phyloP scores from a whole-genome alignment of 1,140 invertebrate genomes.

The Mycetomoellerius zeteki region DNA sequence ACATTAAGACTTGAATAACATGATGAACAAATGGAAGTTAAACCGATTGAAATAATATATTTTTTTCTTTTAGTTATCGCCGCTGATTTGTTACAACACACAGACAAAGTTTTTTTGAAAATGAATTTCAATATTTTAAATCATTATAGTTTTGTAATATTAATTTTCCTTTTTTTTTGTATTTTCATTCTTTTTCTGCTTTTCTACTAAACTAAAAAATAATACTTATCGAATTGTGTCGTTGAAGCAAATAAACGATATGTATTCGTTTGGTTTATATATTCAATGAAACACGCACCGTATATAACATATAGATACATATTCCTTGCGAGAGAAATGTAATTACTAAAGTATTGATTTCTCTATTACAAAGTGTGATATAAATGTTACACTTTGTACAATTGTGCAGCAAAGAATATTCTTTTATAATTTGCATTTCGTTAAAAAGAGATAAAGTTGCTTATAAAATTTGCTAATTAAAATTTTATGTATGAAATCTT shows the following conservation, averaged over 20 bases:
- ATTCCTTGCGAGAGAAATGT: background rate
- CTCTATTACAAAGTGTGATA: background rate
- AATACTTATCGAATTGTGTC: too few species aligned
- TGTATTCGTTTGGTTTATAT: background rate
- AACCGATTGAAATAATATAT: too few species aligned
- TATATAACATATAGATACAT: background rate
- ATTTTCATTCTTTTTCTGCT: too few species aligned
- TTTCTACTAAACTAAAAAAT: too few species aligned
- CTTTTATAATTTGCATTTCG: background rate
- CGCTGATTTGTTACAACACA: too few species aligned
- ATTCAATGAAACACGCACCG: background rate
- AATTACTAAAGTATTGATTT: constrained; percentile 39
- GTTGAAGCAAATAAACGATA: background rate
- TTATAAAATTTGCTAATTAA: background rate
- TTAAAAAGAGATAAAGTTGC: background rate
- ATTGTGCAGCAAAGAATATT: background rate
- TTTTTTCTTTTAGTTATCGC: background rate
- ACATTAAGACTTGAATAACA: too few species aligned
- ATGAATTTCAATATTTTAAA: too few species aligned
- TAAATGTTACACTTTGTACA: constrained; percentile 8
- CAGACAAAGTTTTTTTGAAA: too few species aligned
- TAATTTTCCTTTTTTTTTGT: too few species aligned
- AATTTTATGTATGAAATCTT: background rate
- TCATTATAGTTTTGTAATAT: too few species aligned
- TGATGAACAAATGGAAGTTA: too few species aligned